Conservation (phyloP, 2,888 invertebrate genomes). For the Drosophila stalkeri region DNA sequence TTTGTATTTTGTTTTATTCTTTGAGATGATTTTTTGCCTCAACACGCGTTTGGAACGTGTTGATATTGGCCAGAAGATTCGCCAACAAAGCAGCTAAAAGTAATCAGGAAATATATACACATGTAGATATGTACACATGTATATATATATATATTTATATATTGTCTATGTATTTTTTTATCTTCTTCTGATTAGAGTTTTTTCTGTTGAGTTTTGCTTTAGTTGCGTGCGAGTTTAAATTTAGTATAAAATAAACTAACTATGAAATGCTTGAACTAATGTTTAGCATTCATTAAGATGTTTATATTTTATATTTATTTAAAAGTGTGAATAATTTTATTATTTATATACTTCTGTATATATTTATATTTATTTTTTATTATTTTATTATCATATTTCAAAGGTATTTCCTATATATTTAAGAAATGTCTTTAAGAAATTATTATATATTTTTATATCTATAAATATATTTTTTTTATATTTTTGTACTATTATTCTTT, state of each 20-base stretch:
- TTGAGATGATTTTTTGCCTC: conserved; percentile 33
- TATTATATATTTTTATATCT: background rate
- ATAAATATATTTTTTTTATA: background rate
- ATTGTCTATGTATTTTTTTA: conserved; percentile 4
- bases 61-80: conserved; percentile 45
- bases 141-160: background rate
- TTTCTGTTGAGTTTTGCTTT: background rate
- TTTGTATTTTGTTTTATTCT: conserved; percentile 30
- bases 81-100: conserved; percentile 60
- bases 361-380: no score
- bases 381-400: background rate
- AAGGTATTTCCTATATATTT: no score
- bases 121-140: background rate
- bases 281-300: background rate
- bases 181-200: conserved; percentile 4
- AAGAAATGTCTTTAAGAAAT: no score
- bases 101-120: conserved; percentile 6
- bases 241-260: background rate
- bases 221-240: background rate
- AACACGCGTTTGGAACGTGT: conserved; percentile 65
- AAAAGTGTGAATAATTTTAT: no score
- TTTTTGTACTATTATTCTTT: no score
- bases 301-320: background rate
- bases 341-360: background rate
- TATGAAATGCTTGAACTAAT: background rate